Evolutionary conservation across 2,113 vertebrate species (phyloP).

Genomic region (Ictidomys tridecemlineatus): DNA sequence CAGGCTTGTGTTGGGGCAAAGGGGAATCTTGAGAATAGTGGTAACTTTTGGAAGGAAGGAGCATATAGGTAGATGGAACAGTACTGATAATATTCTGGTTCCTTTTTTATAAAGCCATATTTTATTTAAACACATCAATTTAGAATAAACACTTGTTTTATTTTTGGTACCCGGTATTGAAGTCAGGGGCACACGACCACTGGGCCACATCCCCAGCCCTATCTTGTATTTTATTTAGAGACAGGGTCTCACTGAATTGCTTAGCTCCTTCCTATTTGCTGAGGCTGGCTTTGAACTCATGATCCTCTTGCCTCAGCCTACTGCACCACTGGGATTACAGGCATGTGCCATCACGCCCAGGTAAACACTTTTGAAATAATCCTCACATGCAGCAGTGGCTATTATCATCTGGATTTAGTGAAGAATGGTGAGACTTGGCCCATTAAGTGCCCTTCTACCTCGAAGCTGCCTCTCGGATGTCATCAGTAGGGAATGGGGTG

Average conservation of each 20-base stretch:
- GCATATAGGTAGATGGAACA: not conserved
- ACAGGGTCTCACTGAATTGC: too few relatives aligned
- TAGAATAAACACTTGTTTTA: not conserved
- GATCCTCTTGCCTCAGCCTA: too few relatives aligned
- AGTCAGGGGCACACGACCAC: too few relatives aligned
- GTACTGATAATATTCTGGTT: not conserved
- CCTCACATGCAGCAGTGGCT: not conserved
- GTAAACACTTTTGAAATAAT: not conserved
- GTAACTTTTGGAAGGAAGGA: not conserved
- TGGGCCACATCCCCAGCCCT: too few relatives aligned
- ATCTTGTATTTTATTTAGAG: too few relatives aligned
- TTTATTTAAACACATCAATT: not conserved
- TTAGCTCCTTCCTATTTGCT: too few relatives aligned
- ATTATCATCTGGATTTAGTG: not conserved
- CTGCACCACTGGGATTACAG: too few relatives aligned
- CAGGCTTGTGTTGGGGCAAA: not conserved
- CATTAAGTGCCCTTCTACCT: not conserved
- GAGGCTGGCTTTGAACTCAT: too few relatives aligned
- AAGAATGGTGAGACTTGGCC: not conserved
- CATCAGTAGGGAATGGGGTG: not conserved
- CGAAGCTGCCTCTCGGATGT: not conserved
- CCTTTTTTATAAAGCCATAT: not conserved
- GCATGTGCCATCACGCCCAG: too few relatives aligned
- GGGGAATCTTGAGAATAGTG: not conserved
- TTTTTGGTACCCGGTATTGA: too few relatives aligned